Evolutionary conservation across 2,888 invertebrate species (phyloP).

Genomic region (Lycia hirtaria): DNA sequence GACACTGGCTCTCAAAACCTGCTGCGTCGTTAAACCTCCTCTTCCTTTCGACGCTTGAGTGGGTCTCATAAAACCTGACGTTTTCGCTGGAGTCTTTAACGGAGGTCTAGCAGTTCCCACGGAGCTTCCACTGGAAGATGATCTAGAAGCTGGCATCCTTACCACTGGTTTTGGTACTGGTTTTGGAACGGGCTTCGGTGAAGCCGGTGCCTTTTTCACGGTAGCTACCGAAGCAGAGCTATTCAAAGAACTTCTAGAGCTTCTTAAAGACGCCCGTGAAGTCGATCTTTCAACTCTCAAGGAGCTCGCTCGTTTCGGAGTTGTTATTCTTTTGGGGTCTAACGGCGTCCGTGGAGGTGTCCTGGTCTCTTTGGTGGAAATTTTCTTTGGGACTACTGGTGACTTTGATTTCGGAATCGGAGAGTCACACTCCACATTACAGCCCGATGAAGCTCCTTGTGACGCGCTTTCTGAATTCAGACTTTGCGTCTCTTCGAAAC

Average conservation of each 20-base stretch:
- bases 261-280: slow-evolving; percentile 91
- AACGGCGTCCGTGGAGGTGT: slow-evolving; percentile 65
- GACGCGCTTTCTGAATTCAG: slow-evolving; percentile 94
- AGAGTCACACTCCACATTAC: slow-evolving; percentile 87
- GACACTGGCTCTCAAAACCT: slow-evolving; percentile 63
- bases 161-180: slow-evolving; percentile 75
- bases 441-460: slow-evolving; percentile 92
- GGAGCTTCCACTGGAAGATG: slow-evolving; percentile 79
- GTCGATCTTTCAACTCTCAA: slow-evolving; percentile 90
- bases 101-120: slow-evolving; percentile 79
- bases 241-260: slow-evolving; percentile 93
- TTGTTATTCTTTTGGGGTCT: slow-evolving; percentile 63
- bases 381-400: slow-evolving; percentile 78
- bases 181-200: slow-evolving; percentile 72
- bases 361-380: slow-evolving; percentile 79
- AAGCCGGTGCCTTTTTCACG: slow-evolving; percentile 88
- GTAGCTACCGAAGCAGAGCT: slow-evolving; percentile 93
- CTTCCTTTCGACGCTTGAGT: slow-evolving; percentile 94
- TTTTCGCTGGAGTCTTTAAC: slow-evolving; percentile 67
- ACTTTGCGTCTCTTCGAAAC: slow-evolving; percentile 96
- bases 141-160: slow-evolving; percentile 77
- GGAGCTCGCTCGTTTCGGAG: slow-evolving; percentile 69
- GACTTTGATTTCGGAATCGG: slow-evolving; percentile 79
- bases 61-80: slow-evolving; percentile 93
- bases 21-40: slow-evolving; percentile 64